Evolutionary conservation across 2,888 invertebrate genomes (phyloP).

Genomic region (Macroteleia sp.): DNA sequence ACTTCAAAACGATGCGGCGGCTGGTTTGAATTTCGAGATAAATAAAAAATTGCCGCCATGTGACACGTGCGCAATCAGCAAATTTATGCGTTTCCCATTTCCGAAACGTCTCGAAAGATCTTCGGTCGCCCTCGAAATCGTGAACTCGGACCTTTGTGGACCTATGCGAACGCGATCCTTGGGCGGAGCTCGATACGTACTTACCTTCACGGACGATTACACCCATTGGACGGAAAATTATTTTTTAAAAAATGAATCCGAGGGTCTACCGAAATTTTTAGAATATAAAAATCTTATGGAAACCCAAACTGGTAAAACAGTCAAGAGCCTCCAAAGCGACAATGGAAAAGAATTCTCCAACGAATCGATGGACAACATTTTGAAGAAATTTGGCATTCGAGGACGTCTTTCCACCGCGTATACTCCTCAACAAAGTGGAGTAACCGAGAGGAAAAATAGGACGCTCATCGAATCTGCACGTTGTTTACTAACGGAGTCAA

Average conservation of each 20-base stretch:
- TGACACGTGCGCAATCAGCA: too few relatives aligned
- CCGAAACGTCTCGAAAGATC: too few relatives aligned
- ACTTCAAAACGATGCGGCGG: too few relatives aligned
- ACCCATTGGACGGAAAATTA: background rate
- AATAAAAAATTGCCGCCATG: too few relatives aligned
- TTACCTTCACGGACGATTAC: background rate
- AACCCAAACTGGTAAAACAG: slow-evolving; percentile 38
- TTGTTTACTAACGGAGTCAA: background rate
- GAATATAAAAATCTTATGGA: slow-evolving; percentile 52
- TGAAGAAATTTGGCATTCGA: background rate
- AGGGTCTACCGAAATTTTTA: slow-evolving; percentile 42
- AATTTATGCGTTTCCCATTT: too few relatives aligned
- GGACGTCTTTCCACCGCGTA: too few relatives aligned
- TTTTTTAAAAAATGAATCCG: background rate
- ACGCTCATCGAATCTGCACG: background rate
- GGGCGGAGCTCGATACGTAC: background rate
- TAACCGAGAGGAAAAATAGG: background rate
- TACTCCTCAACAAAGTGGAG: too few relatives aligned
- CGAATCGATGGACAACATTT: too few relatives aligned
- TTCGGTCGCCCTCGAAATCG: background rate
- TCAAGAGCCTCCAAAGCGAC: slow-evolving; percentile 52
- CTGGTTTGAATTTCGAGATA: too few relatives aligned
- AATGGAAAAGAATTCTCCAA: too few relatives aligned
- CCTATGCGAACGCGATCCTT: background rate
- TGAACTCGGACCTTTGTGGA: background rate